Percentiles rank a stretch among this genome's conserved stretches.
Evolutionary conservation across 2,797 vertebrate genomes (phyloP).

Genomic region (Mormyrops boulengeri): DNA sequence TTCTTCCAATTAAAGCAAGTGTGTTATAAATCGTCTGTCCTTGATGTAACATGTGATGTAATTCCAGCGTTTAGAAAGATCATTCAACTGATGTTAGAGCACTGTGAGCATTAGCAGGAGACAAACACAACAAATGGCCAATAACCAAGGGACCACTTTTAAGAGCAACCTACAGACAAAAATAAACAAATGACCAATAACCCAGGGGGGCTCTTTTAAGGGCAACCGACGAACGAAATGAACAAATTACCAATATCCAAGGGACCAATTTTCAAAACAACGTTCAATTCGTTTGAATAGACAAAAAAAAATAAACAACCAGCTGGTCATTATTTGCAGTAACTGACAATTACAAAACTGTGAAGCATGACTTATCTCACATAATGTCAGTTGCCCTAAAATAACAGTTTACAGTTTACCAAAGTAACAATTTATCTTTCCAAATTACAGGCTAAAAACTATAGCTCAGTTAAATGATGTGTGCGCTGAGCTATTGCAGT

Average conservation of each 20-base stretch:
- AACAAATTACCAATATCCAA: neutral
- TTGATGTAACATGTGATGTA: neutral
- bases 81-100: neutral
- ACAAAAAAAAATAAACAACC: neutral
- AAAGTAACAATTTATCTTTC: neutral
- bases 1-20: constrained; percentile 16
- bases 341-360: constrained; percentile 8
- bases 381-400: neutral
- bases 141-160: neutral
- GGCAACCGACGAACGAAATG: neutral
- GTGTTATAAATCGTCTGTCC: constrained; percentile 1
- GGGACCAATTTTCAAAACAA: neutral
- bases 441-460: constrained; percentile 1
- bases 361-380: neutral
- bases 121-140: neutral
- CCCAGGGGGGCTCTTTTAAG: neutral
- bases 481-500: neutral
- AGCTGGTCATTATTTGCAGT: constrained; percentile 2
- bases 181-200: constrained; percentile 4
- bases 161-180: neutral
- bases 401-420: neutral
- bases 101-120: neutral
- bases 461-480: neutral
- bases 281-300: neutral
- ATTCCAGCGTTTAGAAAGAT: neutral